phyloP scores from a whole-genome alignment of 2,888 invertebrate genomes.

The Zhengitettix transpicula region DNA sequence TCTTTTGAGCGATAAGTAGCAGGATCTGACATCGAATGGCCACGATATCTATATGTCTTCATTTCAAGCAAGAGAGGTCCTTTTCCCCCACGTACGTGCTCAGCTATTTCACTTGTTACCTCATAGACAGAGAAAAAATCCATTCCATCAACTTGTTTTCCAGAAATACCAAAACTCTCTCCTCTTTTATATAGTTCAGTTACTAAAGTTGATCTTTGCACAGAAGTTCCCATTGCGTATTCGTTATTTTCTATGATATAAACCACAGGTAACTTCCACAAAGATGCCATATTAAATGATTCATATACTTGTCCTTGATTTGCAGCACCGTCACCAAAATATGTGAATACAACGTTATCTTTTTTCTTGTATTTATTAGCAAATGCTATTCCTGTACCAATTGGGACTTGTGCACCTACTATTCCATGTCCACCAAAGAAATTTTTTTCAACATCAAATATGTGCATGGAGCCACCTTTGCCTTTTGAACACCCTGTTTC shows the following conservation, averaged over 20 bases:
- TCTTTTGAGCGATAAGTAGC: slow-evolving; percentile 90
- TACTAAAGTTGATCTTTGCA: slow-evolving; percentile 36
- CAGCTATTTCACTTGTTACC: slow-evolving; percentile 51
- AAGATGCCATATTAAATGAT: slow-evolving; percentile 86
- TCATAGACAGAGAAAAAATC: slow-evolving; percentile 42
- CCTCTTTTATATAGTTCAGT: slow-evolving; percentile 41
- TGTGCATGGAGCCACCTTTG: slow-evolving; percentile 48
- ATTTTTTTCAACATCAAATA: slow-evolving; percentile 29
- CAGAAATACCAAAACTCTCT: slow-evolving; percentile 21
- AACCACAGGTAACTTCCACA: slow-evolving; percentile 84
- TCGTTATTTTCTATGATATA: slow-evolving; percentile 98
- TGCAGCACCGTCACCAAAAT: slow-evolving; percentile 89
- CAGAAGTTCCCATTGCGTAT: slow-evolving; percentile 50
- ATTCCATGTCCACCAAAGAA: slow-evolving; percentile 45
- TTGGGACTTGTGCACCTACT: slow-evolving; percentile 33
- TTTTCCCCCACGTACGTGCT: slow-evolving; percentile 67
- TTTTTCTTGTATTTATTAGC: slow-evolving; percentile 32
- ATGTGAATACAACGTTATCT: slow-evolving; percentile 61
- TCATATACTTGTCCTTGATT: slow-evolving; percentile 90
- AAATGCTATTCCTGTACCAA: slow-evolving; percentile 41
- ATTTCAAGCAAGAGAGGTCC: slow-evolving; percentile 90
- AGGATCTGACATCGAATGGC: slow-evolving; percentile 99
- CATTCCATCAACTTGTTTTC: slow-evolving; percentile 38
- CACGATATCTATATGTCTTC: slow-evolving; percentile 90
- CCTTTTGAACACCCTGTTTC: slow-evolving; percentile 37